Percentiles rank a stretch among this genome's conserved stretches.
phyloP scores from a whole-genome alignment of 2,888 invertebrate species.

The Ormyrus pomaceus region DNA sequence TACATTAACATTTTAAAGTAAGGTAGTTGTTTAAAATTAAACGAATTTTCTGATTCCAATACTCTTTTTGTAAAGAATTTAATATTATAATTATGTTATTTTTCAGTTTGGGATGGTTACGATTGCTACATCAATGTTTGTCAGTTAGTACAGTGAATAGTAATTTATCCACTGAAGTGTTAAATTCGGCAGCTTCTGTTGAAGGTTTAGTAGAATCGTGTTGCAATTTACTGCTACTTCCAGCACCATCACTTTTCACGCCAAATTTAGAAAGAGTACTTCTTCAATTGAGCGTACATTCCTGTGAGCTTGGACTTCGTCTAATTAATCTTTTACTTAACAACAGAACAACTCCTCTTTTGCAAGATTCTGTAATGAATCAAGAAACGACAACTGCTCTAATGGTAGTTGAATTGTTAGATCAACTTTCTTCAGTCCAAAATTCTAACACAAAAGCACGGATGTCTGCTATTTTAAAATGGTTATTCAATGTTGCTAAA shows the following conservation, averaged over 20 bases:
- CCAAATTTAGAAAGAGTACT: conserved; percentile 83
- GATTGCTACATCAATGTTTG: conserved; percentile 88
- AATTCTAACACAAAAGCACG: conserved; percentile 80
- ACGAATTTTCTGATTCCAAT: no score
- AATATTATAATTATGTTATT: no score
- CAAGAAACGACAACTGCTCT: conserved; percentile 75
- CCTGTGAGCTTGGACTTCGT: conserved; percentile 79
- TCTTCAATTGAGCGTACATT: conserved; percentile 83
- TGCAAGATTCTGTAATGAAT: conserved; percentile 66
- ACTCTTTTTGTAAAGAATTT: no score
- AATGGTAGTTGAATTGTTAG: conserved; percentile 87
- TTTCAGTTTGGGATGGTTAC: conserved; percentile 88
- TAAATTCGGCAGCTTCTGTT: conserved; percentile 81
- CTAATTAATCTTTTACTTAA: conserved; percentile 79
- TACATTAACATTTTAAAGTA: no score
- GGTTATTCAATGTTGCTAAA: conserved; percentile 82
- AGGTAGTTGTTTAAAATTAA: no score
- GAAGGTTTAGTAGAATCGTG: conserved; percentile 83
- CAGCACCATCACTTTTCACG: conserved; percentile 80
- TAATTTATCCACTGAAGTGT: conserved; percentile 75
- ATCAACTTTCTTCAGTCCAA: conserved; percentile 84
- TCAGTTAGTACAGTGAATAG: conserved; percentile 74
- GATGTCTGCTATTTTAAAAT: conserved; percentile 82
- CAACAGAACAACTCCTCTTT: conserved; percentile 75
- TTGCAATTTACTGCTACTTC: conserved; percentile 84